Evolutionary conservation across 1,140 invertebrate species (phyloP), one percentile per base, ranked within the genome.

Genomic region (Andricus grossulariae): DNA sequence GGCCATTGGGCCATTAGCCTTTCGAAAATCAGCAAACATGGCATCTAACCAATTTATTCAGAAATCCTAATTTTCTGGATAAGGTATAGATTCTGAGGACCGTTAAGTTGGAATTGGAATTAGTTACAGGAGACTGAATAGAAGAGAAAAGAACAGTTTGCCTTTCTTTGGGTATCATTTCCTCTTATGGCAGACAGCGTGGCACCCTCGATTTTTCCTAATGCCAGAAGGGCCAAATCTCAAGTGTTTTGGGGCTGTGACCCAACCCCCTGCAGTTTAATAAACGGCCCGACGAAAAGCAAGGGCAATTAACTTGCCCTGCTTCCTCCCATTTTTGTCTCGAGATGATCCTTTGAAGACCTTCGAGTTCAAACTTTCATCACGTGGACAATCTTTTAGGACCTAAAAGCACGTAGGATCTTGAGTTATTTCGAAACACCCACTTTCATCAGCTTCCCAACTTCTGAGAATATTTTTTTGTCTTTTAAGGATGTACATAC

Each of bases 271-370:
- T 54, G 52, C n/a, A n/a, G 54, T 25, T 79, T 86, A 87, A 87
- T 87, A 85, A 85, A 87, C 71, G 81, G 82, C 76, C 77, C 80
- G 86, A 86, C 83, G 86, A 86, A 85, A 86, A 80, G 76, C 71
- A 76, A 72, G 55, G 71, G 54, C 82, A 74, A 85, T 86, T 85
- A 83, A 83, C 79, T 45, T 45, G 57, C 55, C 78, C 76, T 66
- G 73, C 73, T 84, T 83, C 79, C 83, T 85, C 73, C 13, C 73
- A 50, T 45, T 19, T 32, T 25, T 21, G 57, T 66, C n/a, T 66
- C 15, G 6, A 39, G 7, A 1, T 45, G 39, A 11, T 45, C 39
- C 39, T 45, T 7, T 45, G 39, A 45, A 45, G 39, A 8, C 39
- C 39, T 45, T 11, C 4, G 39, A 45, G 39, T 45, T 45, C 39